A percentile compares a stretch with the other conserved stretches of the same genome.
phyloP scores from a whole-genome alignment of 2,113 vertebrate species.

The Taxidea taxus region DNA sequence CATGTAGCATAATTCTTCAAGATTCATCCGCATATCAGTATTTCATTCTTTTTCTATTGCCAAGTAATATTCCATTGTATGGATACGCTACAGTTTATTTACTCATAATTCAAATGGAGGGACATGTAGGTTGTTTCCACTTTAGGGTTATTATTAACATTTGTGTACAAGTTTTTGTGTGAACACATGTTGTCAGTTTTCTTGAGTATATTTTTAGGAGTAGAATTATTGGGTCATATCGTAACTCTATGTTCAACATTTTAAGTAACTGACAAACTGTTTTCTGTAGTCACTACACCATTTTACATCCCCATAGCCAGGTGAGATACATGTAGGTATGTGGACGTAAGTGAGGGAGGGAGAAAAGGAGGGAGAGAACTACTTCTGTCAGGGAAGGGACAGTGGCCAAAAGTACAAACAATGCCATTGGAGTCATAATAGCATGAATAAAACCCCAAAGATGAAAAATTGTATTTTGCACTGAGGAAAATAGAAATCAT shows the following conservation, averaged over 20 bases:
- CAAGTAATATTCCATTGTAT: neutral
- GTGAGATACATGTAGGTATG: neutral
- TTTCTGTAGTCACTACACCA: neutral
- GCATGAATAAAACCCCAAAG: neutral
- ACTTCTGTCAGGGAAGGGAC: neutral
- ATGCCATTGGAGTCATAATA: neutral
- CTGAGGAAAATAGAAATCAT: neutral
- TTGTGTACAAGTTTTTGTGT: neutral
- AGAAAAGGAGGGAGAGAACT: neutral
- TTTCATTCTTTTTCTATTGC: neutral
- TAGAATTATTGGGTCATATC: neutral
- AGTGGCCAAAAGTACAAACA: neutral
- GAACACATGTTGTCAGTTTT: neutral
- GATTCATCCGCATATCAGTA: neutral
- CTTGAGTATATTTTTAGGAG: neutral
- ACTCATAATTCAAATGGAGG: neutral
- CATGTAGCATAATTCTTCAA: neutral
- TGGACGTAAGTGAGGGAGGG: neutral
- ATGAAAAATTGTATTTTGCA: neutral
- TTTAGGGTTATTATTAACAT: neutral
- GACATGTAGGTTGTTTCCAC: neutral
- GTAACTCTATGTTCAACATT: neutral
- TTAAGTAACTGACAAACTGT: neutral
- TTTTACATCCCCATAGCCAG: neutral
- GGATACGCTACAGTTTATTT: neutral